These are phyloP conservation scores for Dromococcyx pavoninus DNA, from an alignment of 2,797 vertebrate genomes.

Conservation along the genomic window DNA sequence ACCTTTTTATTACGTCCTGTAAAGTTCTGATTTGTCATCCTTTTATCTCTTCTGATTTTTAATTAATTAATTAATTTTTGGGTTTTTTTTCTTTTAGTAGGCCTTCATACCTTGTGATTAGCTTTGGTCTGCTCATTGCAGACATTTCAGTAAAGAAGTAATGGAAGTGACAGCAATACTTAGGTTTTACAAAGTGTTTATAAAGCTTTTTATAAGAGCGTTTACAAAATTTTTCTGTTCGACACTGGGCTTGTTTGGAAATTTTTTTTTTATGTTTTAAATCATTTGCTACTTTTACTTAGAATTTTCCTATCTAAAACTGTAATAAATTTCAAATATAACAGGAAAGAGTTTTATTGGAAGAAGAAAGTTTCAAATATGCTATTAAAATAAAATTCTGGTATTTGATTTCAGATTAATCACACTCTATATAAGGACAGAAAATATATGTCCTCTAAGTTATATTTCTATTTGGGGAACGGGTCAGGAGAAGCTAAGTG, in stretches of 20 bases:
- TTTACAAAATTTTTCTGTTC: not conserved
- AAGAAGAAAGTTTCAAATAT: not conserved
- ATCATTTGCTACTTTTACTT: not conserved
- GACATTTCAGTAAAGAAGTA: not conserved
- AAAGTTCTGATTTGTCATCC: not conserved
- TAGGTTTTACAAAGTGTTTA: not conserved
- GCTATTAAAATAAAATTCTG: not conserved
- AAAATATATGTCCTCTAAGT: not conserved
- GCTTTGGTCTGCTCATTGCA: not conserved
- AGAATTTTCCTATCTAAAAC: not conserved
- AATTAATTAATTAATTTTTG: not conserved
- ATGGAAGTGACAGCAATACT: not conserved
- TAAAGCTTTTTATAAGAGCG: not conserved
- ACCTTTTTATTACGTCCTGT: not conserved
- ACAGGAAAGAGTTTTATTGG: not conserved
- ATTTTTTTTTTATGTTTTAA: not conserved
- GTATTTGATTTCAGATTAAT: not conserved
- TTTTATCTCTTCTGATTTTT: not conserved
- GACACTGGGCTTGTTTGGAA: not conserved
- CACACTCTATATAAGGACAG: not conserved
- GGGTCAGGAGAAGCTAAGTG: not conserved
- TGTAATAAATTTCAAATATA: not conserved
- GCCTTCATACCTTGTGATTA: not conserved
- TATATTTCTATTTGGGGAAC: not conserved
- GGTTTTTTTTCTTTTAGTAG: not conserved